Evolutionary conservation across 35 echinoderm and acorn worm species (phyloP), one percentile per base, ranked within the genome.

Genomic region (Lytechinus variegatus): DNA sequence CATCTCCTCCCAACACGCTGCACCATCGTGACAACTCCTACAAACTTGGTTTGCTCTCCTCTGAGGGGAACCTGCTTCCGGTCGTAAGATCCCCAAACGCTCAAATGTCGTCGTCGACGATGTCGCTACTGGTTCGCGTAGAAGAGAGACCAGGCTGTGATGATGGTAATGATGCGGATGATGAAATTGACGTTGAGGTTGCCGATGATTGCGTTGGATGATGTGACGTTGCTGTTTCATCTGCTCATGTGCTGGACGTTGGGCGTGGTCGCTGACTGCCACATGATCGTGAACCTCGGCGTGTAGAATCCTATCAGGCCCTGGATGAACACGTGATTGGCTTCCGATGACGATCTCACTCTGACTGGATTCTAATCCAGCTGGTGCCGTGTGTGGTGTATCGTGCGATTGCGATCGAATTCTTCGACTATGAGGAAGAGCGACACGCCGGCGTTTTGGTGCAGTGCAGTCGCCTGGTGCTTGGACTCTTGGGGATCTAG

Each of bases 1-100:
- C 94, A 98, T 95, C 92, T 99, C 98, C 16, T 92, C 86, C 19
- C 61, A 53, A 56, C 91, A 97, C 13, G 24, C 27, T 5, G 86
- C 54, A 4, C 55, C 92, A 10, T 93, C 92, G n/a, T 21, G 19
- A 27, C 92, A 93, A 11, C n/a, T 93, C 9, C 57, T 27, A 54
- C 92, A 93, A 55, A 33, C 52, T 27, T 28, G 52, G 24, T 10
- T 5, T 52, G 88, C 88, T 33, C 88, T 90, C 88, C 3, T 54
- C 29, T 44, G 88, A 4, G 29, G 21, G 6, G 66, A 79, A n/a
- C 66, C 66, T 5, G 66, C 66, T 24, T 79, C 66, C 66, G 19
- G 66, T 79, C 66, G 19, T 44, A 44, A 44, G 66, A 79, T 24
- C 3, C 66, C 66, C 0, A 79, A 7, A 5, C 66, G 66, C 66